These are phyloP conservation scores for Riptortus pedestris DNA, from an alignment of 1,140 invertebrate species.

Conservation along the genomic window DNA sequence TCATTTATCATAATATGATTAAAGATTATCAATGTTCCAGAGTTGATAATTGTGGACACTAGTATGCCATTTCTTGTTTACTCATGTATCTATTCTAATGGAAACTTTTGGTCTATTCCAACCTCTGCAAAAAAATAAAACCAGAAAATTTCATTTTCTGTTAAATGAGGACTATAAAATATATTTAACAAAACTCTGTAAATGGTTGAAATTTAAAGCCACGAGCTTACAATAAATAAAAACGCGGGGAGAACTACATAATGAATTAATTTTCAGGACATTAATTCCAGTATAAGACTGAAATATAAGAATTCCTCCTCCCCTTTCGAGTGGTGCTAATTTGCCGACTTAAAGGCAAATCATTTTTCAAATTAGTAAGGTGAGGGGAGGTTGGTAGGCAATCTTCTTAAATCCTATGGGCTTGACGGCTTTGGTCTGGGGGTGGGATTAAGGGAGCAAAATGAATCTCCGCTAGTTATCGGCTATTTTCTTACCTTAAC, in stretches of 20 bases:
- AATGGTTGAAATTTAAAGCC: too few relatives aligned
- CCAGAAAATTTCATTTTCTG: not conserved
- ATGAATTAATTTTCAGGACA: not conserved
- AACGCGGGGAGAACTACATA: not conserved
- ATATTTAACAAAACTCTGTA: too few relatives aligned
- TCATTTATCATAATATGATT: too few relatives aligned
- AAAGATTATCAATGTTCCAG: too few relatives aligned
- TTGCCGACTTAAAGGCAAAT: not conserved
- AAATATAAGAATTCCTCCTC: not conserved
- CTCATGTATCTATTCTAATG: too few relatives aligned
- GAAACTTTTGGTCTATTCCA: too few relatives aligned
- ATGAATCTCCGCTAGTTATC: not conserved
- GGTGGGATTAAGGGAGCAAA: not conserved
- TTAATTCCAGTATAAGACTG: not conserved
- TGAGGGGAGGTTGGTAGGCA: not conserved
- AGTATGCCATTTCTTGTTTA: too few relatives aligned
- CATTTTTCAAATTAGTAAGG: not conserved
- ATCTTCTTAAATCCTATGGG: not conserved
- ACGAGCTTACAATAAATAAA: too few relatives aligned
- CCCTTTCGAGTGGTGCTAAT: not conserved
- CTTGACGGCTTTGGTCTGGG: not conserved
- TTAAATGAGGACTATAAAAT: not conserved
- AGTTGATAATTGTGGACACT: too few relatives aligned
- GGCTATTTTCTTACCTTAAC: not conserved
- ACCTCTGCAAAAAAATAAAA: not conserved